phyloP scores from a whole-genome alignment of 1,140 invertebrate genomes.

The Cydia splendana region DNA sequence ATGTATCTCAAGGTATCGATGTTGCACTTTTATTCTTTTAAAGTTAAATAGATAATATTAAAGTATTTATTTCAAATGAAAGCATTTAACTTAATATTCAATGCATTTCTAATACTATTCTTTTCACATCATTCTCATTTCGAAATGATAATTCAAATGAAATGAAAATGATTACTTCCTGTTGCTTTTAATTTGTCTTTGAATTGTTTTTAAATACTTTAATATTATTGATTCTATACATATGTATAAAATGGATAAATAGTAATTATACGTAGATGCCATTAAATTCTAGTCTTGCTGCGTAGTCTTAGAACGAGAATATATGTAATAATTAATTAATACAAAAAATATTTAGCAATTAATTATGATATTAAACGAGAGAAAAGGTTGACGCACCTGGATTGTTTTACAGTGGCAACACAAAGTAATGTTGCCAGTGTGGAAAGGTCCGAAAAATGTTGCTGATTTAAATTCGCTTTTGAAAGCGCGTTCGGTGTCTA shows the following conservation, averaged over 20 bases:
- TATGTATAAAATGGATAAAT: slow-evolving; percentile 32
- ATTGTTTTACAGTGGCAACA: slow-evolving; percentile 4
- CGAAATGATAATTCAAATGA: neutral
- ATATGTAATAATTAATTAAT: slow-evolving; percentile 56
- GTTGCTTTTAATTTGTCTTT: neutral
- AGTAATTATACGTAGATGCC: slow-evolving; percentile 55
- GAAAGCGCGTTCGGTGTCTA: neutral
- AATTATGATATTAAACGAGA: slow-evolving; percentile 54
- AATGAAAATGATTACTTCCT: neutral
- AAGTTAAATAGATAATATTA: slow-evolving; percentile 13
- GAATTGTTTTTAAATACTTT: slow-evolving; percentile 25
- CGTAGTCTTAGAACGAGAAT: slow-evolving; percentile 63
- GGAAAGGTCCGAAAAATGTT: neutral
- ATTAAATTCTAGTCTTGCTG: slow-evolving; percentile 70
- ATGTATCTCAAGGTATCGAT: slow-evolving; percentile 30
- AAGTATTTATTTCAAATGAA: slow-evolving; percentile 20
- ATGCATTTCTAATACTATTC: slow-evolving; percentile 2
- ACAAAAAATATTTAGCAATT: slow-evolving; percentile 50
- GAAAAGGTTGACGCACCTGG: slow-evolving; percentile 40
- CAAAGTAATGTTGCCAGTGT: neutral
- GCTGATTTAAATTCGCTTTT: slow-evolving; percentile 11
- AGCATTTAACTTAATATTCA: slow-evolving; percentile 16
- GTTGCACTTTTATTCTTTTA: slow-evolving; percentile 32
- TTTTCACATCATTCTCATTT: neutral
- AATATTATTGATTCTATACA: slow-evolving; percentile 33